A percentile compares a stretch with the other conserved stretches of the same genome.
Conservation (phyloP, 2,797 vertebrate genomes). For the Picus viridis region DNA sequence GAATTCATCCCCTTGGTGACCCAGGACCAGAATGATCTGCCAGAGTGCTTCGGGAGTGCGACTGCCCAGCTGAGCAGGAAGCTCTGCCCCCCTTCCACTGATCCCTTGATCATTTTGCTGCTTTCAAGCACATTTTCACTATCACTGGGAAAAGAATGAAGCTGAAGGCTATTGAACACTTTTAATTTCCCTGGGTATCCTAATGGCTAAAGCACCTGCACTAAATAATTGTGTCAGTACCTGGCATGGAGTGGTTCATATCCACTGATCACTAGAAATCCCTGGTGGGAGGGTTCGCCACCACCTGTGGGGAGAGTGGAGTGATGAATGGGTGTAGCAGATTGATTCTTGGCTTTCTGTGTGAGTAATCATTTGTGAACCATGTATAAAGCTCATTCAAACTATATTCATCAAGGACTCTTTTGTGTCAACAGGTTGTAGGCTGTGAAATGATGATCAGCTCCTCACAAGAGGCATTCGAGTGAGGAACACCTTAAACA, state of each 20-base stretch:
- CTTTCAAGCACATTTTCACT: not conserved
- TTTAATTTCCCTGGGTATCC: not conserved
- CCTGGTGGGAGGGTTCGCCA: not conserved
- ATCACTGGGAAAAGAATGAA: not conserved
- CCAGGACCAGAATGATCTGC: not conserved
- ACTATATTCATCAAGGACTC: not conserved
- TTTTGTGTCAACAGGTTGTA: fast-evolving
- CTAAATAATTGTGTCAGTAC: constrained; percentile 5
- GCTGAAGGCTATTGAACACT: not conserved
- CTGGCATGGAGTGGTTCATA: not conserved
- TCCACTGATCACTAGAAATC: not conserved
- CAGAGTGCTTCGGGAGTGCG: not conserved
- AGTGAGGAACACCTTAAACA: too few species aligned
- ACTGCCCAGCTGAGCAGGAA: not conserved
- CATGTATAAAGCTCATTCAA: not conserved
- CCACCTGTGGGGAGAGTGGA: not conserved
- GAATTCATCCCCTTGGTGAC: not conserved
- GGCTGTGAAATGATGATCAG: not conserved
- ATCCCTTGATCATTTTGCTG: not conserved
- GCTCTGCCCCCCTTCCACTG: not conserved
- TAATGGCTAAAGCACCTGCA: not conserved
- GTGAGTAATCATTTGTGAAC: not conserved
- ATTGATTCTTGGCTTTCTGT: not conserved
- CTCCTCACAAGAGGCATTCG: not conserved
- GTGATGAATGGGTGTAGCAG: not conserved